phyloP scores from a whole-genome alignment of 2,113 vertebrate species.

The Mobula hypostoma region DNA sequence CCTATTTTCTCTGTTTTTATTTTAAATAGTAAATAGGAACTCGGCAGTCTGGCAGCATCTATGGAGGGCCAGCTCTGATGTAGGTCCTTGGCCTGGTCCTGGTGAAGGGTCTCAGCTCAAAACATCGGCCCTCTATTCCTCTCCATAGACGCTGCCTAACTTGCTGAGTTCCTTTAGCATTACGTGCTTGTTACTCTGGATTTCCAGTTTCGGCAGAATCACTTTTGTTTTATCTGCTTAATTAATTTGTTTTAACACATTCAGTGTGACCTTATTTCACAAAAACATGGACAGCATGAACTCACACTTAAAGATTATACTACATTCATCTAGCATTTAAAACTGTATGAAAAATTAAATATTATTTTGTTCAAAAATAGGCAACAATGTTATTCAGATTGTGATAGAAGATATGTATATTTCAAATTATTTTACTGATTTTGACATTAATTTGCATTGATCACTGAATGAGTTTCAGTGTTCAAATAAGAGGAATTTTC shows the following conservation, averaged over 20 bases:
- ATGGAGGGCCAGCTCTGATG: too few relatives aligned
- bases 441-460: conserved; percentile 7
- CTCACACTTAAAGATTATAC: not conserved
- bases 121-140: too few relatives aligned
- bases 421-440: conserved; percentile 15
- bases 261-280: not conserved
- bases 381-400: not conserved
- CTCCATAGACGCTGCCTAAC: too few relatives aligned
- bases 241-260: not conserved
- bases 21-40: too few relatives aligned
- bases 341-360: not conserved
- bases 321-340: not conserved
- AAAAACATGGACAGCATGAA: not conserved
- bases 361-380: not conserved
- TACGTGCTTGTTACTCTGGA: too few relatives aligned
- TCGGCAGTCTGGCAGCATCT: too few relatives aligned
- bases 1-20: too few relatives aligned
- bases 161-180: too few relatives aligned
- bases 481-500: conserved; percentile 11
- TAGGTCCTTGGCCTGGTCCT: too few relatives aligned
- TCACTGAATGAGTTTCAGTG: not conserved
- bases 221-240: too few relatives aligned
- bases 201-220: too few relatives aligned
- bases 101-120: too few relatives aligned
- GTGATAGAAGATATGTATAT: not conserved